Conservation (phyloP, 2,797 vertebrate species). For the Rhabdophis nuchalis region DNA sequence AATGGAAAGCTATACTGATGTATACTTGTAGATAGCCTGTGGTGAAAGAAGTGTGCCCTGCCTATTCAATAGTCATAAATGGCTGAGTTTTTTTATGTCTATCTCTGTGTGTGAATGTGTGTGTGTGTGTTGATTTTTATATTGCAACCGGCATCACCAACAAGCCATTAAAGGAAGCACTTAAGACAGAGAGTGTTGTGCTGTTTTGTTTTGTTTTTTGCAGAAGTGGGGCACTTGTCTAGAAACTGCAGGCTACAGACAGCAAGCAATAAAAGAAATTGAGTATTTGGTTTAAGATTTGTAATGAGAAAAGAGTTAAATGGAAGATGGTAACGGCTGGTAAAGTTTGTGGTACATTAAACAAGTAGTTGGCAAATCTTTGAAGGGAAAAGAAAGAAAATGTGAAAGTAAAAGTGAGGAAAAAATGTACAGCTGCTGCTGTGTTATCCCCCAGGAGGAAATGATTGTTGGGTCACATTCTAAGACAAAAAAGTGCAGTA, state of each 20-base stretch:
- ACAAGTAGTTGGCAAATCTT: neutral
- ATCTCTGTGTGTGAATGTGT: conserved; percentile 43
- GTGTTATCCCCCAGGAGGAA: neutral
- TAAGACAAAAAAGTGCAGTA: conserved; percentile 25
- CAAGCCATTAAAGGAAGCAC: conserved; percentile 53
- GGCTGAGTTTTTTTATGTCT: conserved; percentile 63
- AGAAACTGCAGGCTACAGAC: conserved; percentile 26
- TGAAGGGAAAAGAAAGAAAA: conserved; percentile 10
- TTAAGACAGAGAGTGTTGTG: conserved; percentile 62
- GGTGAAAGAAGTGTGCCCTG: conserved; percentile 28
- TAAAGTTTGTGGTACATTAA: neutral
- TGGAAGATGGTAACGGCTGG: neutral
- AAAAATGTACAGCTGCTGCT: neutral
- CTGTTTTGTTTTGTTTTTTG: conserved; percentile 1
- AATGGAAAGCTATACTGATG: conserved; percentile 5
- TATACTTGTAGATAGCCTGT: conserved; percentile 28
- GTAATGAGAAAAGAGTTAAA: conserved; percentile 13
- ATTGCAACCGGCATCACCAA: conserved; percentile 43
- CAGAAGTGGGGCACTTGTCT: neutral
- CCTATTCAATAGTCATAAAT: conserved; percentile 34
- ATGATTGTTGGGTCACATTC: conserved; percentile 22
- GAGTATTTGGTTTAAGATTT: conserved; percentile 39
- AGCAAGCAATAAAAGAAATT: conserved; percentile 3
- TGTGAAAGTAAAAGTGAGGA: neutral
- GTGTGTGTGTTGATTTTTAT: conserved; percentile 46